phyloP scores from a whole-genome alignment of 2,888 invertebrate species.

The Ecdyonurus torrentis region DNA sequence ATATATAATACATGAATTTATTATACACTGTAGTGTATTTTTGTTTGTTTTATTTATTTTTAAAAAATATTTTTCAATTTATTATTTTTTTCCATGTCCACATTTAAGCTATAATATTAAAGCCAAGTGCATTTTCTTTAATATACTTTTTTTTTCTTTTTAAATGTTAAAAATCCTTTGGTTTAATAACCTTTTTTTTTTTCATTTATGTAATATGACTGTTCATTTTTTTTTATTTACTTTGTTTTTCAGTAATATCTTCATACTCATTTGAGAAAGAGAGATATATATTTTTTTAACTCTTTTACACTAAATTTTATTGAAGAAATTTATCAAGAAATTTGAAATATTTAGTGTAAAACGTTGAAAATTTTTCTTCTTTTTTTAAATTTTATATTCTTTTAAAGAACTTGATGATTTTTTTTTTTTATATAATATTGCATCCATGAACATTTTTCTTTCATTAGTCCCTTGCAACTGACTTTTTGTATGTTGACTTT shows the following conservation, averaged over 20 bases:
- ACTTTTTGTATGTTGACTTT: too few species aligned
- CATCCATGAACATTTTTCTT: too few species aligned
- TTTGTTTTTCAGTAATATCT: neutral
- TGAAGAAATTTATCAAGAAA: too few species aligned
- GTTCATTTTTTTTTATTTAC: neutral
- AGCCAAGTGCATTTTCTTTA: neutral
- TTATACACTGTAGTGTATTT: neutral
- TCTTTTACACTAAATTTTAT: too few species aligned
- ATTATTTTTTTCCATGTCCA: neutral
- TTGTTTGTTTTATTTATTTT: neutral
- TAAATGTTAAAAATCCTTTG: neutral
- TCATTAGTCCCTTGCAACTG: too few species aligned
- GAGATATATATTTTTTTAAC: neutral
- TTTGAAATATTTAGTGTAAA: too few species aligned
- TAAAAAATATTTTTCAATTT: neutral
- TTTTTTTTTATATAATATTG: too few species aligned
- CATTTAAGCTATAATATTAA: neutral
- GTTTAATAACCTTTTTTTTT: neutral
- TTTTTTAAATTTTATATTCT: too few species aligned
- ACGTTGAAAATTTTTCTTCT: too few species aligned
- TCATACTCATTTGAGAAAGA: neutral
- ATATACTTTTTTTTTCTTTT: too few species aligned
- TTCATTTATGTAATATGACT: neutral
- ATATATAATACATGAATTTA: neutral
- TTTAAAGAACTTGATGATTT: too few species aligned